Conservation (phyloP, 2,888 invertebrate species). For the Xanthostigma xanthostigma region DNA sequence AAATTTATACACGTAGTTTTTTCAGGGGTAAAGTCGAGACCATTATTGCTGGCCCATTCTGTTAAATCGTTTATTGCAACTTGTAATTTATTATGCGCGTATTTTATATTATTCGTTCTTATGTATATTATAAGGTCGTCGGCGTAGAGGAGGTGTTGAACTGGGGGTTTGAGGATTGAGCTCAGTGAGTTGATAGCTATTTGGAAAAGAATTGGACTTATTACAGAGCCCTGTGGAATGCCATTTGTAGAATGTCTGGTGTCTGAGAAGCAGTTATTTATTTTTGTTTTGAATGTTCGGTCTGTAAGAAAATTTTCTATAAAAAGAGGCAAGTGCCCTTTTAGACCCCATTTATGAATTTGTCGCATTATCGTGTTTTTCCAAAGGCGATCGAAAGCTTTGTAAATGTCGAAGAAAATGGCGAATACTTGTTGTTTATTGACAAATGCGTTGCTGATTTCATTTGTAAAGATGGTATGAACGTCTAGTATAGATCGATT, state of each 20-base stretch:
- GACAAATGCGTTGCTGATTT: slow-evolving; percentile 9
- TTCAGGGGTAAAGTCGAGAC: slow-evolving; percentile 4
- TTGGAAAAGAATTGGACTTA: background rate
- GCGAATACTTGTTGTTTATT: slow-evolving; percentile 5
- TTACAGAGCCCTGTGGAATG: slow-evolving; percentile 3
- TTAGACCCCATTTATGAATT: background rate
- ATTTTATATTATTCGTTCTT: slow-evolving; percentile 4
- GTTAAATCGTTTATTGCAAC: slow-evolving; percentile 2
- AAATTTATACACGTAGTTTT: slow-evolving; percentile 3
- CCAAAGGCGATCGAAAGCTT: slow-evolving; percentile 8
- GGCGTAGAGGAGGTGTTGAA: background rate
- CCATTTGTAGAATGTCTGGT: slow-evolving; percentile 1
- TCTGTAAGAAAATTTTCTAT: background rate
- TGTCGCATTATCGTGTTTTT: background rate
- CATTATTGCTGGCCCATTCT: background rate
- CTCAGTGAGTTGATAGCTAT: slow-evolving; percentile 1
- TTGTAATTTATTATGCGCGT: slow-evolving; percentile 1
- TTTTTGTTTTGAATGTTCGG: background rate
- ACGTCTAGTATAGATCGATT: background rate
- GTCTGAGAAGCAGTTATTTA: background rate
- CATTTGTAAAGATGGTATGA: background rate
- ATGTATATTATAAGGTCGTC: slow-evolving; percentile 1
- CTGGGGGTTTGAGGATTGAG: background rate
- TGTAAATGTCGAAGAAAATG: slow-evolving; percentile 10
- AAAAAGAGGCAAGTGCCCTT: background rate